Base-by-base conservation (phyloP, 2,113 vertebrate species). In the Pseudopipra pipra region DNA sequence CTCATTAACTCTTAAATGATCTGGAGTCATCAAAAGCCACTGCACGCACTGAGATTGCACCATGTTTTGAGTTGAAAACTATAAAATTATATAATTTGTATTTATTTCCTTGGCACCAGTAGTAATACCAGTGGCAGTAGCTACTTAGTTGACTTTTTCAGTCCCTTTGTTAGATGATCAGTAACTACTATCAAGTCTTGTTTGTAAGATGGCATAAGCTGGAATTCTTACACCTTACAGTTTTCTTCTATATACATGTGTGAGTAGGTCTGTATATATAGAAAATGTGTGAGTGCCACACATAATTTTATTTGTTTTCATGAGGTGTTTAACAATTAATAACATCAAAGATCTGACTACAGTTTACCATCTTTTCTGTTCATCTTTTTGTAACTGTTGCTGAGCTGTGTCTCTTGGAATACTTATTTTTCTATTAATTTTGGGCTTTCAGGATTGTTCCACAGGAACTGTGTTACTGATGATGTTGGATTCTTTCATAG, bases 1-100 rank as follows among this genome's bases (percentile, higher is more conserved):
- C 82, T 96, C 44, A 93, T 88, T 96, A 93, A 90, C 81, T 90
- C 22, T 47, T 41, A 43, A 93, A 44, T 82, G 35, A 46, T 84
- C 46, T 73, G 25, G 70, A 71, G 73, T 51, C 41, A 81, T 83
- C 46, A 51, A 86, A 73, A 87, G 21, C 19, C 3, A 0, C 24
- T 84, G 21, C 25, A 16, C 59, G 35, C 37, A 28, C 43, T 62
- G 41, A 85, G 37, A 14, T 37, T 55, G 49, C 28, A 24, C 59
- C 90, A 61, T 74, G 37, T 15, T 95, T 89, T 68, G 39, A 65
- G 30, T 54, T 92, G 55, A 71, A 80, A 87, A 68, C 27, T 44
- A 2, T 83, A 35, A 78, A 75, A 73, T 49, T 81, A 15, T 51
- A 51, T 51, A 55, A 24, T 44, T 54, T 66, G 15, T 21, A 20